A percentile compares a stretch with the other conserved stretches of the same genome.
phyloP scores from a whole-genome alignment of 2,113 vertebrate genomes.

The Melanostigma gelatinosum region DNA sequence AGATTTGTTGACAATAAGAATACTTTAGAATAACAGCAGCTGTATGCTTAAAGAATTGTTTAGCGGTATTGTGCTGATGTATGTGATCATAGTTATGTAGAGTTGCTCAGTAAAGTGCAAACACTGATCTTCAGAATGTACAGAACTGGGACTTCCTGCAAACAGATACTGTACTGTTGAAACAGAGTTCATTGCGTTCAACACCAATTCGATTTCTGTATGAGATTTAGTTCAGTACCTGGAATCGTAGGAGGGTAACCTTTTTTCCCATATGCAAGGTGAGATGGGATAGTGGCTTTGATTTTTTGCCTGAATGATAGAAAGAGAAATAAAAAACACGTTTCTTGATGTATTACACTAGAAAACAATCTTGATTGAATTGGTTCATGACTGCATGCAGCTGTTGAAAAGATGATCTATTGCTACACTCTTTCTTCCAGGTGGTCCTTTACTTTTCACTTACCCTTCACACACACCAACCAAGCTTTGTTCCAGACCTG shows the following conservation, averaged over 20 bases:
- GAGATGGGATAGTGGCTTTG: slow-evolving; percentile 92
- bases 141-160: neutral
- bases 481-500: slow-evolving; percentile 95
- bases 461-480: slow-evolving; percentile 96
- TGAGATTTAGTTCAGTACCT: slow-evolving; percentile 80
- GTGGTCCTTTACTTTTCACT: slow-evolving; percentile 62
- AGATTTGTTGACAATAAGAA: neutral
- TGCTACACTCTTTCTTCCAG: neutral
- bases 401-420: neutral
- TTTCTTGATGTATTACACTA: neutral
- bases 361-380: neutral
- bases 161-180: neutral
- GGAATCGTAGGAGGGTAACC: slow-evolving; percentile 93
- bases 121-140: neutral
- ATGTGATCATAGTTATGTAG: neutral
- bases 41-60: neutral
- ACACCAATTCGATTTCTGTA: neutral
- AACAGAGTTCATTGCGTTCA: neutral
- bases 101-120: neutral
- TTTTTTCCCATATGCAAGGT: slow-evolving; percentile 95
- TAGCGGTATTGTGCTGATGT: neutral
- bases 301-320: slow-evolving; percentile 90
- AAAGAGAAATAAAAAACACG: slow-evolving; percentile 19
- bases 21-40: neutral
- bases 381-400: neutral